Evolutionary conservation across 2,113 vertebrate species (phyloP).

Genomic region (Pithys albifrons): DNA sequence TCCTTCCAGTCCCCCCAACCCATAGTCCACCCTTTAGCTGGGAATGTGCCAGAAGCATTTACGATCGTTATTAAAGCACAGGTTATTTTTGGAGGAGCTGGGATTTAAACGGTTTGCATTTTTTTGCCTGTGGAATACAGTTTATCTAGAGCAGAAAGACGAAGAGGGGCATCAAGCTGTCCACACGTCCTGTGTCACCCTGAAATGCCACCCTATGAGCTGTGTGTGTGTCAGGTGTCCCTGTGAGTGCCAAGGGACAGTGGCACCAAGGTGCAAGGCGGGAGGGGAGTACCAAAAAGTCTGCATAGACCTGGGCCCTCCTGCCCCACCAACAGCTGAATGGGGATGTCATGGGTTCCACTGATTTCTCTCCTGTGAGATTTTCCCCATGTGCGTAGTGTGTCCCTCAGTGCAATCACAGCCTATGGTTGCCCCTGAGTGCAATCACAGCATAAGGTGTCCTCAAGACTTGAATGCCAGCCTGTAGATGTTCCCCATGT

Average conservation of each 20-base stretch:
- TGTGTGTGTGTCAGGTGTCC: not conserved
- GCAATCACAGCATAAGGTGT: not conserved
- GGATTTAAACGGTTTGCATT: conserved; percentile 42
- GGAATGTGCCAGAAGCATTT: conserved; percentile 55
- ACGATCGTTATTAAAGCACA: not conserved
- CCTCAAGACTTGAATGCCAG: not conserved
- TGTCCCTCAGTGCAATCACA: not conserved
- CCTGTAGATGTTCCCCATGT: not conserved
- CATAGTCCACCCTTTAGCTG: conserved; percentile 47
- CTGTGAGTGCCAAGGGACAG: not conserved
- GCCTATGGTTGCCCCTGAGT: too few species aligned
- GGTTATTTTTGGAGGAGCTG: conserved; percentile 48
- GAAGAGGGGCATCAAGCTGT: not conserved
- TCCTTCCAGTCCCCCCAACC: not conserved
- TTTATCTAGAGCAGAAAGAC: conserved; percentile 31
- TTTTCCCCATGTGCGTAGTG: not conserved
- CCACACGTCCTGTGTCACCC: rapidly evolving
- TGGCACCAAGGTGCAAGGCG: not conserved
- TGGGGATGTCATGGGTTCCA: not conserved
- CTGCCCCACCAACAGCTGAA: not conserved
- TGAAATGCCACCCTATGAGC: not conserved
- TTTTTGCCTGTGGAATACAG: conserved; percentile 32
- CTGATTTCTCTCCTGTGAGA: not conserved
- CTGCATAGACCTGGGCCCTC: not conserved
- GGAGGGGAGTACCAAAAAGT: not conserved